phyloP scores from a whole-genome alignment of 2,888 invertebrate genomes.

The Diarsia rubi region DNA sequence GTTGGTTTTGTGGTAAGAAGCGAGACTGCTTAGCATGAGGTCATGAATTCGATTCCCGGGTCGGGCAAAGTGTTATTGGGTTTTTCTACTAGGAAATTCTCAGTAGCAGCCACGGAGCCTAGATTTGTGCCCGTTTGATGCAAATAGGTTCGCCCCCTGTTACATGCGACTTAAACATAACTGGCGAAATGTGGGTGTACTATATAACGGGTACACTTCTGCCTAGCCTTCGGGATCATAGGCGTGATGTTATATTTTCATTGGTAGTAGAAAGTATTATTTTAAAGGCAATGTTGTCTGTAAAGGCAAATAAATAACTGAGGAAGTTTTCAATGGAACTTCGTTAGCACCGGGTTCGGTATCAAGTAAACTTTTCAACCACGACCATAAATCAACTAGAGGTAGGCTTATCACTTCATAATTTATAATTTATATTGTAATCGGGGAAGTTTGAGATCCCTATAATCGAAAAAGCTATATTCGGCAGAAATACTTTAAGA shows the following conservation, averaged over 20 bases:
- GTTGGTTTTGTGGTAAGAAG: no score
- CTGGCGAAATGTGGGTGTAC: no score
- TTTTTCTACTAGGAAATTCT: no score
- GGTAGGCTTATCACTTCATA: constrained; percentile 41
- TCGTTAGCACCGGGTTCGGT: constrained; percentile 52
- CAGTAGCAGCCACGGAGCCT: no score
- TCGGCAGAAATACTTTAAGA: neutral
- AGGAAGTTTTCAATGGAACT: constrained; percentile 49
- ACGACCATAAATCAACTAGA: constrained; percentile 45
- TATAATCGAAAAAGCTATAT: constrained; percentile 21
- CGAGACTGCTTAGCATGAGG: no score
- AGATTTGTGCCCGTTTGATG: no score
- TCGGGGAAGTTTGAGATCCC: constrained; percentile 22
- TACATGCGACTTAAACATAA: no score
- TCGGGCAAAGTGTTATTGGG: no score
- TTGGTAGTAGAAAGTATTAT: constrained; percentile 43
- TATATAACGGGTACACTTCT: no score
- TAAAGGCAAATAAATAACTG: constrained; percentile 47
- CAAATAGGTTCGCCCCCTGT: no score
- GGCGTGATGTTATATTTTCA: constrained; percentile 48
- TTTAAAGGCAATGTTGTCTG: constrained; percentile 34
- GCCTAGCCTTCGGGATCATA: no score
- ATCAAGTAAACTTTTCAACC: constrained; percentile 53
- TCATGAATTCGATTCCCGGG: no score
- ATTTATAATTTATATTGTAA: constrained; percentile 51